Base-by-base conservation (phyloP, 92 coral and sea anemone species). In the Zoanthus sociatus region DNA sequence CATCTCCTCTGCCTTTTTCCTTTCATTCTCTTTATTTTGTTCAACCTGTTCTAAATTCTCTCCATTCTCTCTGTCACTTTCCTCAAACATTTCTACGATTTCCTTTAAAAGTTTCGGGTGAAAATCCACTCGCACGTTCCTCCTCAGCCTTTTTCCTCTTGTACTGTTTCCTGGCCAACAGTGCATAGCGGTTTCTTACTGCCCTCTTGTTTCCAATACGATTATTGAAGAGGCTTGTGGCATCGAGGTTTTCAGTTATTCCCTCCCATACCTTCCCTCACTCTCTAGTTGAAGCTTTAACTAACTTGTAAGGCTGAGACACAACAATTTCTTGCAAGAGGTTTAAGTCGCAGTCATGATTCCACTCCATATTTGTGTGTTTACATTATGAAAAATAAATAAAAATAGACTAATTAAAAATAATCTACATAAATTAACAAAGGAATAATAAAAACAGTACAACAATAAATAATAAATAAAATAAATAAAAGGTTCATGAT, bases 1-100 rank as follows among this genome's bases (percentile, higher is more conserved):
- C 78, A 87, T 69, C 84, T 87, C 85, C 79, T 87, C 78, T 87
- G 78, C 90, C 71, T 87, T 87, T 76, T 58, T 71, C 66, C 77
- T 54, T 17, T 87, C 89, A 6, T 77, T 77, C 42, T 76, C 84
- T 76, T 60, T 82, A 68, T 46, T 74, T 64, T 73, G 37, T 86
- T 78, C 86, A 33, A 47, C 73, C 84, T 79, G 60, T 81, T 88
- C 66, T 55, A 26, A 18, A 5, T 56, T 64, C 55, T 71, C 87
- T 20, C 69, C 37, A 53, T 79, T 56, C 82, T 88, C 87, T 20
- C 48, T 21, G 69, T 69, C 91, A 45, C 76, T 76, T 51, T 88
- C 83, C 67, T 72, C 76, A 54, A 88, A 71, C 31, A 51, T 82
- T 50, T 82, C 88, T 12, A 87, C 89, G 21, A 87, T 48, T 42